phyloP scores from a whole-genome alignment of 2,888 invertebrate species.

The Dolomedes plantarius region DNA sequence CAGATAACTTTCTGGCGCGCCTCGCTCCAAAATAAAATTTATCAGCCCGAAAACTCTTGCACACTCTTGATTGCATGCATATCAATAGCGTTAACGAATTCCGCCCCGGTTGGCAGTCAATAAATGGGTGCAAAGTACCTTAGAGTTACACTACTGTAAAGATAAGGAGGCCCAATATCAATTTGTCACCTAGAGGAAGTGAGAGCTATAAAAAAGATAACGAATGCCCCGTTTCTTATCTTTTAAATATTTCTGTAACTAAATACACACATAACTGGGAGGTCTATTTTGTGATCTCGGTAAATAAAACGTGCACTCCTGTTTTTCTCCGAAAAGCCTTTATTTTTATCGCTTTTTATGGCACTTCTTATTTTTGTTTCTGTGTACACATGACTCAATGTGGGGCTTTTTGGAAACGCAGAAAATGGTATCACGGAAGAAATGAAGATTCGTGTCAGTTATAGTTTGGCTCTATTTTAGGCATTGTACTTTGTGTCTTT shows the following conservation, averaged over 20 bases:
- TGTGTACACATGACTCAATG: no score
- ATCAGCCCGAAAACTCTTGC: conserved; percentile 9
- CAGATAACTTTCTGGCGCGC: not conserved
- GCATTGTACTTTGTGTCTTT: no score
- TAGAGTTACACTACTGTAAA: conserved; percentile 21
- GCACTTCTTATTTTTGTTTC: no score
- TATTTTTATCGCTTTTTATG: no score
- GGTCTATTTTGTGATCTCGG: not conserved
- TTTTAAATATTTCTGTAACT: conserved; percentile 45
- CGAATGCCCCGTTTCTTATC: conserved; percentile 24
- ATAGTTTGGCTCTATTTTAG: no score
- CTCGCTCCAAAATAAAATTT: not conserved
- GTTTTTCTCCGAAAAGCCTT: not conserved
- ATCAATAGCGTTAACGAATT: conserved; percentile 18
- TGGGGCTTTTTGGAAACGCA: no score
- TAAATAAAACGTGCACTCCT: not conserved
- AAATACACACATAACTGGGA: conserved; percentile 25
- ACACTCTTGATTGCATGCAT: conserved; percentile 10
- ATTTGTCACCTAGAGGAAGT: conserved; percentile 53
- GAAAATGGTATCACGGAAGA: no score
- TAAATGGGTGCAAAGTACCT: conserved; percentile 19
- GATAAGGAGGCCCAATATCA: conserved; percentile 45
- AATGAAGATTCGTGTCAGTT: no score
- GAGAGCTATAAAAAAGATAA: conserved; percentile 44
- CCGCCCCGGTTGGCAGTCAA: not conserved